Base-by-base conservation (phyloP, 2,888 invertebrate species). In the Cartodere bifasciata region DNA sequence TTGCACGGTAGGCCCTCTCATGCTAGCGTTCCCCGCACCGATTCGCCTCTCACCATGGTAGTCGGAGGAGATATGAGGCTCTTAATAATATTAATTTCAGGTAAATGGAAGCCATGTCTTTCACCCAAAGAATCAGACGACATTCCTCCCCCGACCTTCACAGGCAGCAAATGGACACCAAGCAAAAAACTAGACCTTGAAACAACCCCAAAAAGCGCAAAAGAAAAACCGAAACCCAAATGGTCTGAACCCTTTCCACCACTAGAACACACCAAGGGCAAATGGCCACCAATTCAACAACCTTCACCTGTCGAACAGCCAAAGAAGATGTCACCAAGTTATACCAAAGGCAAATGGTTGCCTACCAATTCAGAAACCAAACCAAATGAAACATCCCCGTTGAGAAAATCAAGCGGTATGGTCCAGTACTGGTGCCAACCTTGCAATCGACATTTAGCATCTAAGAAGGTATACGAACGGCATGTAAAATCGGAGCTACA, bases 301-400 rank as follows among this genome's bases (percentile, higher is more conserved):
- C 9, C 20, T 17, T 17, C 20, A 17, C 9, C 20, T 6, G 6
- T 7, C 20, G 9, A 17, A 9, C 6, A 17, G 20, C n/a, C 22
- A 13, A 27, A 26, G 2, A 4, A 16, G 2, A 23, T 79, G 2
- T 77, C 79, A 1, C 73, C 75, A 3, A 70, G 68, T 21, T 72
- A 82, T 44, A 81, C 81, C 0, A 75, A 74, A 52, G 83, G 82
- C 1, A 87, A 87, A 63, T 86, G 85, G 85, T 69, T 82, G 29
- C 84, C 42, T 26, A 36, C 27, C 20, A 23, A 32, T 13, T 36
- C 34, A 26, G 33, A 28, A 32, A 27, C 38, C 20, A 37, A 29
- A 26, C 3, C 26, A 36, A 32, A 5, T 13, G 49, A 53, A 10
- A 43, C 46, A 20, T 46, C 47, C 25, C 57, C 52, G 43, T 58